Evolutionary conservation across 2,888 invertebrate genomes (phyloP).

Genomic region (Nomada fabriciana): DNA sequence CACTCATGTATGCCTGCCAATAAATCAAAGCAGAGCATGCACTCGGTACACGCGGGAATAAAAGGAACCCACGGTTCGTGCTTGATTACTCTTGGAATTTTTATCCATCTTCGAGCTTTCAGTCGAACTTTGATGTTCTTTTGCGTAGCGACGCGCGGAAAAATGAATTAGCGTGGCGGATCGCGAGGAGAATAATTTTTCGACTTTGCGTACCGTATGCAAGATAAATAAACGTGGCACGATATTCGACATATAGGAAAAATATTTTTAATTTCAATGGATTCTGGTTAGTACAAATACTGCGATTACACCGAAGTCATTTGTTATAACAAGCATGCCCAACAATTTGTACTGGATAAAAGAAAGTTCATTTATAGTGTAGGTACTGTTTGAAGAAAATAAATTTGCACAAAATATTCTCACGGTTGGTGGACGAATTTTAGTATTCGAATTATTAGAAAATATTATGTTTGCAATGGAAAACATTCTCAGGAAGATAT

Average conservation of each 20-base stretch:
- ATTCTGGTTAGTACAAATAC: background rate
- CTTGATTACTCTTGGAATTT: constrained; percentile 16
- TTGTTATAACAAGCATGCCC: no score
- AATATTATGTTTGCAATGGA: background rate
- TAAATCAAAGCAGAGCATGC: constrained; percentile 19
- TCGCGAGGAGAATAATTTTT: constrained; percentile 12
- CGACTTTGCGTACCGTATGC: constrained; percentile 1
- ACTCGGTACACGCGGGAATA: background rate
- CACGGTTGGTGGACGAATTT: no score
- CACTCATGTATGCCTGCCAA: background rate
- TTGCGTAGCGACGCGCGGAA: constrained; percentile 19
- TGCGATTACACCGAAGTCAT: no score
- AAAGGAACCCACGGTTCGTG: constrained; percentile 4
- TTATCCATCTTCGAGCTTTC: background rate
- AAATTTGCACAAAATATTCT: no score
- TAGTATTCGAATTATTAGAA: no score
- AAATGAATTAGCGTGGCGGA: constrained; percentile 29
- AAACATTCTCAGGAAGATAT: constrained; percentile 17
- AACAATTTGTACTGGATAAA: no score
- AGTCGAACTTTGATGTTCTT: constrained; percentile 20
- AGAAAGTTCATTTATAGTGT: no score
- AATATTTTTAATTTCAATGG: background rate
- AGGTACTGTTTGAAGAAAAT: no score
- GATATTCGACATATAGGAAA: constrained; percentile 8
- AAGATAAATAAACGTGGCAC: background rate